These are phyloP conservation scores for Acrocera orbiculus DNA, from an alignment of 2,888 invertebrate species.

Conservation along the genomic window DNA sequence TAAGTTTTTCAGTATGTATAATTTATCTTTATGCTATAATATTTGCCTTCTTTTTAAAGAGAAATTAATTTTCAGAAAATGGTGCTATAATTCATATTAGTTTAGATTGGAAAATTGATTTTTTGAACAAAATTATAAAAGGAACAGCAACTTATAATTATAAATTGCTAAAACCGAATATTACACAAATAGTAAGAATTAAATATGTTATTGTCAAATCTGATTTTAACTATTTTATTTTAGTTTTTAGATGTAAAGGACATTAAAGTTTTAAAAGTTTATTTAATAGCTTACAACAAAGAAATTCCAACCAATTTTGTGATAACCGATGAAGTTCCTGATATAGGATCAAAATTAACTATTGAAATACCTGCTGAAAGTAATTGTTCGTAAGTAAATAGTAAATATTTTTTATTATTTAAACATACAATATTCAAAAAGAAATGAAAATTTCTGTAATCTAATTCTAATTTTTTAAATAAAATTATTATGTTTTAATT, in stretches of 20 bases:
- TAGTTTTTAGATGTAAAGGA: conserved; percentile 62
- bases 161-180: no score
- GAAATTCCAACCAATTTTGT: conserved; percentile 39
- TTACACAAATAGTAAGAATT: neutral
- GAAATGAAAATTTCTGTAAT: neutral
- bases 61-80: no score
- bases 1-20: no score
- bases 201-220: neutral
- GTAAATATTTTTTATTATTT: neutral
- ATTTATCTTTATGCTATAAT: no score
- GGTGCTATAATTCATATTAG: no score
- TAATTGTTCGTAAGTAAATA: conserved; percentile 33
- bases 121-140: no score
- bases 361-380: conserved; percentile 40
- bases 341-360: conserved; percentile 63
- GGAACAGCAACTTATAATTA: no score
- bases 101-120: no score
- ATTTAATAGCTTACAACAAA: conserved; percentile 29
- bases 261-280: conserved; percentile 45
- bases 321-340: conserved; percentile 41
- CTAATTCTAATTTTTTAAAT: neutral
- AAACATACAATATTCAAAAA: no score
- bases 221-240: neutral
- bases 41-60: no score
- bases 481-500: no score